Conservation (phyloP, 2,113 vertebrate genomes). For the Nothocercus nigrocapillus region DNA sequence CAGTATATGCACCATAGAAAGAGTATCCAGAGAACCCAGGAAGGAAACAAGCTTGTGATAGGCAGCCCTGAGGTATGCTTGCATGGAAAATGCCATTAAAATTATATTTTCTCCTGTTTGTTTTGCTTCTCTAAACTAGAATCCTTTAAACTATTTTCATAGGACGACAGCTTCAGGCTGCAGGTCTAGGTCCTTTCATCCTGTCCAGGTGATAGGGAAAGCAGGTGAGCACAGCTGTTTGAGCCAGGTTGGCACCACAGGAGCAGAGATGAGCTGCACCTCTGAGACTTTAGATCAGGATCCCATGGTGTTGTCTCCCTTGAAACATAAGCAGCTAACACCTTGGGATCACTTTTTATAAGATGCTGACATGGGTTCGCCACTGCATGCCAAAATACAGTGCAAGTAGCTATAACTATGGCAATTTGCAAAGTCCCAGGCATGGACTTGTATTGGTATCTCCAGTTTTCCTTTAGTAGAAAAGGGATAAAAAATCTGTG, state of each 20-base stretch:
- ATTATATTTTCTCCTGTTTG: background rate
- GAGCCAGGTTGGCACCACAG: background rate
- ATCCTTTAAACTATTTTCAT: background rate
- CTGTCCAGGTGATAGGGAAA: background rate
- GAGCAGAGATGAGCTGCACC: background rate
- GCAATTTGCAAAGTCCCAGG: background rate
- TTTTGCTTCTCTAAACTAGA: background rate
- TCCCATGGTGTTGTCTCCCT: accelerated
- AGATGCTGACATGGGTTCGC: accelerated
- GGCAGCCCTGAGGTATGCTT: constrained; percentile 1
- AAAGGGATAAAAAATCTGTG: background rate
- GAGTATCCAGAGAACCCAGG: constrained; percentile 6
- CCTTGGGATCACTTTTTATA: background rate
- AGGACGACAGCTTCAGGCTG: background rate
- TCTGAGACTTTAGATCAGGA: background rate
- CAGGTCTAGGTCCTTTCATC: background rate
- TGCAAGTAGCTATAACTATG: background rate
- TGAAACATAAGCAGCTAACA: background rate
- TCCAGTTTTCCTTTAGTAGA: background rate
- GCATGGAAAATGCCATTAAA: constrained; percentile 39
- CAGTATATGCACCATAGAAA: constrained; percentile 19
- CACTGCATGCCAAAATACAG: background rate
- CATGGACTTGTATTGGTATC: background rate
- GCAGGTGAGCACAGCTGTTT: background rate
- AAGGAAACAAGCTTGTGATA: constrained; percentile 25